Evolutionary conservation across 1,140 invertebrate genomes (phyloP).

Genomic region (Lepidurus packardi): DNA sequence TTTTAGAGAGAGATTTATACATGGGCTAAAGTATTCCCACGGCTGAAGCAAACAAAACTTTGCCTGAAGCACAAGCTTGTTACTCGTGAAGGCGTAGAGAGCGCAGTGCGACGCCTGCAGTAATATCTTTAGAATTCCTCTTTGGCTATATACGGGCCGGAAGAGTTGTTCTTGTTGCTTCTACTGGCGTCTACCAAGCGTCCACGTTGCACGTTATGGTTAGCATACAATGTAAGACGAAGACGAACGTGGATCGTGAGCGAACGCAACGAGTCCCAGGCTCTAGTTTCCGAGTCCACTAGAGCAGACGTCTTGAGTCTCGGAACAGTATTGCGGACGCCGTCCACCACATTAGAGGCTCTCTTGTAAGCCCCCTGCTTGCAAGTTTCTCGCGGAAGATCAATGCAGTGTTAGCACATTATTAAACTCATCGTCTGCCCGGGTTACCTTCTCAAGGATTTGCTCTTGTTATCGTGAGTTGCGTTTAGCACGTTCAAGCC

Average conservation of each 20-base stretch:
- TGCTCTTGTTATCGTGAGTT: neutral
- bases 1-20: neutral
- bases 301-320: constrained; percentile 3
- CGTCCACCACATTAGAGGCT: neutral
- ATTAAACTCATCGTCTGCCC: neutral
- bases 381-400: neutral
- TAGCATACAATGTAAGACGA: neutral
- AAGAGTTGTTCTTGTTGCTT: neutral
- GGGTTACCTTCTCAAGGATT: neutral
- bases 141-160: neutral
- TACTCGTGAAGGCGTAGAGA: neutral
- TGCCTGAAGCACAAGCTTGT: neutral
- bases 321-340: neutral
- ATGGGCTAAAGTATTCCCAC: constrained; percentile 8
- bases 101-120: constrained; percentile 12
- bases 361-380: neutral
- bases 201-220: neutral
- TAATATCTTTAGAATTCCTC: constrained; percentile 6
- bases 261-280: constrained; percentile 7
- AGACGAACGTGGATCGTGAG: neutral
- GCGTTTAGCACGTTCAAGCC: neutral
- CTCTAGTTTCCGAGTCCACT: neutral
- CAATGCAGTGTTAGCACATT: neutral
- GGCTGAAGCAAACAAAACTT: neutral
- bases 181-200: neutral